These are phyloP conservation scores for Apeira syringaria DNA, from an alignment of 2,888 invertebrate genomes.

Conservation along the genomic window DNA sequence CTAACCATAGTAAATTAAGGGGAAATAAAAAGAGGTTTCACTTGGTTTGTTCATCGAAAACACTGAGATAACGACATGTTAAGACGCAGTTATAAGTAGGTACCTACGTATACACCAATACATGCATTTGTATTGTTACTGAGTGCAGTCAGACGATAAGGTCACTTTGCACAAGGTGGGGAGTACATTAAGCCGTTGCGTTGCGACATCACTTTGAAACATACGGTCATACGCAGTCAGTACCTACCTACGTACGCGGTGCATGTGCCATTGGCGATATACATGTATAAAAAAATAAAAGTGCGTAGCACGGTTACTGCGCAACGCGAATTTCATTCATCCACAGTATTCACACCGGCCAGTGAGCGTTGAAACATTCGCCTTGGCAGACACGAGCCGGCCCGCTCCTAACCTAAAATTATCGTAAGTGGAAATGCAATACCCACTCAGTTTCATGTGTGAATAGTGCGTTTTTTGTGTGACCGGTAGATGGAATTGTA, in stretches of 20 bases:
- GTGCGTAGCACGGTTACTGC: slow-evolving; percentile 47
- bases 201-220: slow-evolving; percentile 40
- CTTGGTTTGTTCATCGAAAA: slow-evolving; percentile 2
- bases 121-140: slow-evolving; percentile 54
- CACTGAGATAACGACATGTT: slow-evolving; percentile 10
- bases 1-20: no score
- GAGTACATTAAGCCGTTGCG: slow-evolving; percentile 47
- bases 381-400: slow-evolving; percentile 52
- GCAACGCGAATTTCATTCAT: slow-evolving; percentile 22
- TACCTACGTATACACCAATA: slow-evolving; percentile 4
- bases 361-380: slow-evolving; percentile 63
- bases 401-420: slow-evolving; percentile 31
- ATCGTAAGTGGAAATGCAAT: slow-evolving; percentile 55
- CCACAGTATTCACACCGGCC: no score
- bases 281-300: slow-evolving; percentile 54
- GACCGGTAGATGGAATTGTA: slow-evolving; percentile 28
- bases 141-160: slow-evolving; percentile 75
- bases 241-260: slow-evolving; percentile 37
- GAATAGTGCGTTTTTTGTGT: slow-evolving; percentile 19
- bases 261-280: slow-evolving; percentile 40
- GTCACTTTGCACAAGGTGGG: slow-evolving; percentile 68
- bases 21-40: not conserved
- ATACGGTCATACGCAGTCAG: slow-evolving; percentile 18
- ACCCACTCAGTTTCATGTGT: slow-evolving; percentile 38
- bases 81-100: slow-evolving; percentile 5